Percentiles rank a stretch among this genome's conserved stretches.
phyloP scores from a whole-genome alignment of 1,140 invertebrate genomes.

The Drosophila virilis region DNA sequence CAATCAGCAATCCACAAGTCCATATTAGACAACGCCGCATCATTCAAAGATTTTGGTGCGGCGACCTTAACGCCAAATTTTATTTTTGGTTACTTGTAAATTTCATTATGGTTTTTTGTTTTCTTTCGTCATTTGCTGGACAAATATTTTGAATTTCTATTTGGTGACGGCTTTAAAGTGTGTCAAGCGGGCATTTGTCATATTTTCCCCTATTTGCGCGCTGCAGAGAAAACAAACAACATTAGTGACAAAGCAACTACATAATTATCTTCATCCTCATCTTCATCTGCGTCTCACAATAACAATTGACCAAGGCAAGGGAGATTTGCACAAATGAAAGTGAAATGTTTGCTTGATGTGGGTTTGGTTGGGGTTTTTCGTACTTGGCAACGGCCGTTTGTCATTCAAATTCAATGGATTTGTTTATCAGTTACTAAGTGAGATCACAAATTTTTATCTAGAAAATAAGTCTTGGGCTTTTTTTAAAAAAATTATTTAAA shows the following conservation, averaged over 20 bases:
- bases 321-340: constrained; percentile 71
- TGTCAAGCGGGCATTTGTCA: constrained; percentile 77
- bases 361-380: not conserved
- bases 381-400: constrained; percentile 27
- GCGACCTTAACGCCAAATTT: constrained; percentile 26
- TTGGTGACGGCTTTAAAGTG: constrained; percentile 45
- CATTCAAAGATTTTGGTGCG: constrained; percentile 20
- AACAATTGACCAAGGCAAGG: constrained; percentile 25
- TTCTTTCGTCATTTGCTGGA: constrained; percentile 20
- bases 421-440: constrained; percentile 23
- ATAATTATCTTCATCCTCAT: constrained; percentile 53
- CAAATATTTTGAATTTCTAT: constrained; percentile 59
- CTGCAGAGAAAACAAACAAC: constrained; percentile 72
- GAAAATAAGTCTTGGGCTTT: not conserved
- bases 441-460: constrained; percentile 27
- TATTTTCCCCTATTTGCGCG: constrained; percentile 72
- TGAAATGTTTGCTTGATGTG: constrained; percentile 45
- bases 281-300: constrained; percentile 44
- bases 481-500: not conserved
- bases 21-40: constrained; percentile 39
- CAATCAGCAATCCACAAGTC: constrained; percentile 31
- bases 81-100: constrained; percentile 40
- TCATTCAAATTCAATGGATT: constrained; percentile 51
- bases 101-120: constrained; percentile 22
- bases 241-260: constrained; percentile 69